These are phyloP conservation scores for Ascaphus truei DNA, from an alignment of 2,113 vertebrate species.

Conservation along the genomic window DNA sequence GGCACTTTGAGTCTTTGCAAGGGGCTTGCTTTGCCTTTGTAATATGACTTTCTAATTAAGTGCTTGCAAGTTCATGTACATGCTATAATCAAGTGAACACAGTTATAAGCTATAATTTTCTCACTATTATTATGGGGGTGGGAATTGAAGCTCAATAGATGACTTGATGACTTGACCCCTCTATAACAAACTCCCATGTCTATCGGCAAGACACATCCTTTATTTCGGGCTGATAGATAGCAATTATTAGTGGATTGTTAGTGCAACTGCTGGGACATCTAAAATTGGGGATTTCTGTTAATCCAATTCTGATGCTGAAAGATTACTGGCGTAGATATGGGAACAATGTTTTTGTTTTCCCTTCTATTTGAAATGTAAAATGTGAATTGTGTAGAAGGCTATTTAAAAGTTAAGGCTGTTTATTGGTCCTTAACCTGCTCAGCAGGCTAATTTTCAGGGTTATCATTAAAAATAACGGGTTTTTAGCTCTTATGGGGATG, in stretches of 20 bases:
- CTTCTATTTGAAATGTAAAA: conserved; percentile 9
- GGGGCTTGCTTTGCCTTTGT: conserved; percentile 5
- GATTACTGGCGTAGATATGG: not conserved
- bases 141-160: conserved; percentile 25
- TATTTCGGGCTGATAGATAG: conserved; percentile 29
- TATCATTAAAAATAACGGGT: too few species aligned
- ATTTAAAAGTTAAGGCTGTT: not conserved
- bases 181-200: conserved; percentile 28
- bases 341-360: not conserved
- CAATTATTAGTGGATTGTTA: conserved; percentile 31
- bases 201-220: conserved; percentile 20
- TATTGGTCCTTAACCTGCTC: not conserved
- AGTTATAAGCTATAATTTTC: conserved; percentile 22
- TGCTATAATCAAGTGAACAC: conserved; percentile 28
- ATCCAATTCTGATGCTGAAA: not conserved
- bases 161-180: conserved; percentile 26
- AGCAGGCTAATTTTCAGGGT: too few species aligned
- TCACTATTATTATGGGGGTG: conserved; percentile 28
- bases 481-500: too few species aligned
- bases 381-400: not conserved
- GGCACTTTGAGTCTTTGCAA: not conserved
- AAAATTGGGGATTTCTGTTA: conserved; percentile 13
- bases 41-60: conserved; percentile 32
- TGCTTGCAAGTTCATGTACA: conserved; percentile 26
- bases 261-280: conserved; percentile 10